Conservation (phyloP, 2,888 invertebrate genomes). For the Sphinx pinastri region DNA sequence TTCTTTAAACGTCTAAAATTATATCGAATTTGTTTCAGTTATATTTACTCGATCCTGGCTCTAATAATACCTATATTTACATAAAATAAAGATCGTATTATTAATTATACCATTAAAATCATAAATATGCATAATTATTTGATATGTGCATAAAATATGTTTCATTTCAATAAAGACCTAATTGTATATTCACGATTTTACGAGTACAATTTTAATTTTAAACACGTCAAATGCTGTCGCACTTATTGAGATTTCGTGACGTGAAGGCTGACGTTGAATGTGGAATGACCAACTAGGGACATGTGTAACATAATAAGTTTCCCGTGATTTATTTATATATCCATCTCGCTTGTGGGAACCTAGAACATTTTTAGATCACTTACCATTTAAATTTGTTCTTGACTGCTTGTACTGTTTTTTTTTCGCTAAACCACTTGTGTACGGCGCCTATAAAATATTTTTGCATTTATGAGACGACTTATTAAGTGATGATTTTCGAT, state of each 20-base stretch:
- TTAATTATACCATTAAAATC: neutral
- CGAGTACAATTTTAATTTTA: constrained; percentile 34
- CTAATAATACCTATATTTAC: no score
- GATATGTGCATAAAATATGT: neutral
- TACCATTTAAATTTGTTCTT: constrained; percentile 7
- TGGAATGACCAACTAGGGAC: constrained; percentile 54
- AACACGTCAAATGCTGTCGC: constrained; percentile 41
- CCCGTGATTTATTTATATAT: constrained; percentile 53
- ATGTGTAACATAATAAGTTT: constrained; percentile 53
- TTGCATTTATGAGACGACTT: neutral
- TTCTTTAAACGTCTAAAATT: no score
- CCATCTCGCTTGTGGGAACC: constrained; percentile 49
- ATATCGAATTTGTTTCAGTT: no score
- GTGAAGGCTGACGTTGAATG: constrained; percentile 49
- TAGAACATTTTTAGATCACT: constrained; percentile 17
- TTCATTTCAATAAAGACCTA: neutral
- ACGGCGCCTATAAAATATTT: neutral
- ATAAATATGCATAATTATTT: neutral
- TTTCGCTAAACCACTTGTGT: no score
- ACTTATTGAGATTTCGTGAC: constrained; percentile 37
- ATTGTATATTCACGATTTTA: constrained; percentile 9
- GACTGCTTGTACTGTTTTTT: no score
- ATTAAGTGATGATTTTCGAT: no score
- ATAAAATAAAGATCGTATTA: no score
- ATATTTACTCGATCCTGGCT: no score